Base-by-base conservation (phyloP, 2,113 vertebrate species). In the Ahaetulla prasina region DNA sequence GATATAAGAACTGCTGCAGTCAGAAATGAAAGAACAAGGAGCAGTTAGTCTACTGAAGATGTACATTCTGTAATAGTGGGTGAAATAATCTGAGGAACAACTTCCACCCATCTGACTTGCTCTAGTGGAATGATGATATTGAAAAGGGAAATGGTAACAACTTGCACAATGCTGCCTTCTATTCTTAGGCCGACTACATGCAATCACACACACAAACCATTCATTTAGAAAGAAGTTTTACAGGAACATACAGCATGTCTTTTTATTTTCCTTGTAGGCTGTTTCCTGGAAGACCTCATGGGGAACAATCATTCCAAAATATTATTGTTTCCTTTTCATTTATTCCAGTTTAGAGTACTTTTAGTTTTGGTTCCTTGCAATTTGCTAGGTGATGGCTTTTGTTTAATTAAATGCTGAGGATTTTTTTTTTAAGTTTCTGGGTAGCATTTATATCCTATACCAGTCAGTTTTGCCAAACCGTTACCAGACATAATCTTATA, bases 311-410 rank as follows among this genome's bases (percentile, higher is more conserved):
- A 55, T 60, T 57, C 54, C 3, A 87, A 52, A 52, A 43, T 3
- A 88, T 20, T 92, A 52, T 52, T 80, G 63, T 3, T 90, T 85
- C 88, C 14, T 93, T 90, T 91, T 93, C 27, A 10, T 80, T 39
- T 39, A 80, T 43, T 80, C n/a, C 74, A 43, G 18, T 2, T 80
- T 43, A 80, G 16, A 39, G 35, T 88, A 88, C 85, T 8, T 39
- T 3, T 88, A 39, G 87, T 92, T 92, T 43, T 57, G 12, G 39
- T 0, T 3, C 4, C 74, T 80, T 80, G 22, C 35, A 43, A 22
- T 80, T 43, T 22, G 18, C 35, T 43, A 88, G 89, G 88, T 3
- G 85, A 54, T 0, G n/a, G 86, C 43, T 43, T 1, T 5, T 7
- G 50, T 68, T n/a, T 47, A 10, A 87, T 53, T 53, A 87, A 53